Percentiles rank a stretch among this genome's conserved stretches.
These are phyloP conservation scores for Grammomys dolichurus DNA, from an alignment of 2,113 vertebrate species.

Conservation along the genomic window DNA sequence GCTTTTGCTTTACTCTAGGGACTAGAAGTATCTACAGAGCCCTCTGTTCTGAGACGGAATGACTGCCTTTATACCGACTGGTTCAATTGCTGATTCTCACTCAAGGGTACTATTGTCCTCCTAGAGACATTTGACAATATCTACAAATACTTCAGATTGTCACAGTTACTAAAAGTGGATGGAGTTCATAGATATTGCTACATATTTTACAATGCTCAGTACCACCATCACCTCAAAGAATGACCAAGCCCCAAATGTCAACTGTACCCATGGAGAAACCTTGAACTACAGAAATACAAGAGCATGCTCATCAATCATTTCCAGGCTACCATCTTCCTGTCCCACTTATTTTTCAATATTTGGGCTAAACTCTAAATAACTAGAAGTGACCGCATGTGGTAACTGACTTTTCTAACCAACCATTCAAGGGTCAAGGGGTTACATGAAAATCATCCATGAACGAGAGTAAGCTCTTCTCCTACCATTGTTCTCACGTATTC, in stretches of 20 bases:
- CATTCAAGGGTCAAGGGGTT: not conserved
- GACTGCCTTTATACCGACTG: not conserved
- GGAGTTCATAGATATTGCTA: not conserved
- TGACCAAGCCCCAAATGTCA: not conserved
- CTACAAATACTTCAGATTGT: not conserved
- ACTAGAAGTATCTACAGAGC: not conserved
- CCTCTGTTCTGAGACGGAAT: not conserved
- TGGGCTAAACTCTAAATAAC: not conserved
- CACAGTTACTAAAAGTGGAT: not conserved
- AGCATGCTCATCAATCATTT: not conserved
- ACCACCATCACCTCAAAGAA: not conserved
- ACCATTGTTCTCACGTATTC: conserved; percentile 9
- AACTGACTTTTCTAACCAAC: not conserved
- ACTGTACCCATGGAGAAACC: not conserved
- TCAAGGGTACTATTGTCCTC: not conserved
- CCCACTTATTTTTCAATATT: conserved; percentile 38
- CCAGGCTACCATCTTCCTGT: not conserved
- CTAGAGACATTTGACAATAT: not conserved
- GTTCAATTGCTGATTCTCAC: not conserved
- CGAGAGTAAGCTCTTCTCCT: conserved; percentile 14
- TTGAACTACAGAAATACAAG: not conserved
- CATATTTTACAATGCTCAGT: not conserved
- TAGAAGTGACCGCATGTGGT: not conserved
- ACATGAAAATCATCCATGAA: conserved; percentile 35
- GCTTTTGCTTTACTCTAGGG: not conserved